Conservation (phyloP, 1,140 invertebrate species). For the Leptestheria dahalacensis region DNA sequence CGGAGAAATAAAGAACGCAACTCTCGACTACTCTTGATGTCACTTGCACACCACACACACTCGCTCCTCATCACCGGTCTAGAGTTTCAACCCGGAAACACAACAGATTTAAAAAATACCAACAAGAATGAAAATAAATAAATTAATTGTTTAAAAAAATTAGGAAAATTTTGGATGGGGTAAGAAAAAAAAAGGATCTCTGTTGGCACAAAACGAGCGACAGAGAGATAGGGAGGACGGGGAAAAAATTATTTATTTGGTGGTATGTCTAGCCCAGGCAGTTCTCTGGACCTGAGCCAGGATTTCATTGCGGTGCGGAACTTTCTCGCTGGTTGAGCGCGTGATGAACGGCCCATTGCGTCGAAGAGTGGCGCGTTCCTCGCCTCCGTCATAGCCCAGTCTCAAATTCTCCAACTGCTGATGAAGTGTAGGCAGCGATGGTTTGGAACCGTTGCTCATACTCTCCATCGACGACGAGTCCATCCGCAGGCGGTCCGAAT, state of each 20-base stretch:
- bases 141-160: no score
- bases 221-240: no score
- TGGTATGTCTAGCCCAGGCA: slow-evolving; percentile 69
- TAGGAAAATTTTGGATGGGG: no score
- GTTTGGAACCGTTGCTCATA: slow-evolving; percentile 26
- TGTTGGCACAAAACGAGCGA: no score
- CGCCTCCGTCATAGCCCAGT: slow-evolving; percentile 16
- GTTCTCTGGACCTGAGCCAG: slow-evolving; percentile 65
- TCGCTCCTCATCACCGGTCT: no score
- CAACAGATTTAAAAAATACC: no score
- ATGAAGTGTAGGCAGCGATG: slow-evolving; percentile 15
- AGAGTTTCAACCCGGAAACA: no score
- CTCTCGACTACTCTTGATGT: no score
- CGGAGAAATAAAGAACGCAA: no score
- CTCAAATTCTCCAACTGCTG: slow-evolving; percentile 20
- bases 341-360: slow-evolving; percentile 40
- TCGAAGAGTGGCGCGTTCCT: slow-evolving; percentile 20
- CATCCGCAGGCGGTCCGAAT: slow-evolving; percentile 11
- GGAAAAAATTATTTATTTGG: slow-evolving; percentile 41
- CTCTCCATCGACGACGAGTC: slow-evolving; percentile 21
- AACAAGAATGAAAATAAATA: no score
- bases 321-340: slow-evolving; percentile 63
- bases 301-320: slow-evolving; percentile 61
- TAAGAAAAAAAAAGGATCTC: no score
- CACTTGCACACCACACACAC: no score